Percentiles rank a stretch among this genome's conserved stretches.
Conservation (phyloP, 2,888 invertebrate species). For the Melieria omissa region DNA sequence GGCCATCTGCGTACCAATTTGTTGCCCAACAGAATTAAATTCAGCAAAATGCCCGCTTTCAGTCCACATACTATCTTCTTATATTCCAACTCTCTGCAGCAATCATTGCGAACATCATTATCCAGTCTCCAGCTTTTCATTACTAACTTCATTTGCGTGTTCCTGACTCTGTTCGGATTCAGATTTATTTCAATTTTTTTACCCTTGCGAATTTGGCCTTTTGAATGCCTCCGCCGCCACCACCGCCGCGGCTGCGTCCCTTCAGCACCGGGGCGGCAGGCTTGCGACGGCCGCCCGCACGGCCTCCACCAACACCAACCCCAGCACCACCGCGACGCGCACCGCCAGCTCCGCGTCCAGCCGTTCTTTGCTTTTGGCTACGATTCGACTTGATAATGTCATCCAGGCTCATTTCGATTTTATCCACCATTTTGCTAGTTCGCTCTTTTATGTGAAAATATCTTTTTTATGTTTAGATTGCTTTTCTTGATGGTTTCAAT, state of each 20-base stretch:
- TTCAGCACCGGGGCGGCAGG: conserved; percentile 72
- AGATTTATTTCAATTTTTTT: conserved; percentile 47
- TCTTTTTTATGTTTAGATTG: not conserved
- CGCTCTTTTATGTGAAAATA: conserved; percentile 27
- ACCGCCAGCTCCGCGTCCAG: conserved; percentile 67
- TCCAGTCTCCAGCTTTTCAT: too few relatives aligned
- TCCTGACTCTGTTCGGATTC: conserved; percentile 13
- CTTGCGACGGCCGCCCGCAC: conserved; percentile 73
- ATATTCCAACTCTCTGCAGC: too few relatives aligned
- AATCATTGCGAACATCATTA: too few relatives aligned
- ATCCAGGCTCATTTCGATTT: conserved; percentile 97
- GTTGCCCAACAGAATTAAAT: conserved; percentile 24
- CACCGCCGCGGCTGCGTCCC: conserved; percentile 76
- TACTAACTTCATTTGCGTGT: too few relatives aligned
- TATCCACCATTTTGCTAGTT: conserved; percentile 82
- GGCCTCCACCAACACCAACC: conserved; percentile 67
- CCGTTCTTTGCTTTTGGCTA: conserved; percentile 67
- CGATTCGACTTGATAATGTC: conserved; percentile 93
- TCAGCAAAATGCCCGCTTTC: conserved; percentile 20
- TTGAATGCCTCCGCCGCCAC: conserved; percentile 68
- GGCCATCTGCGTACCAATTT: conserved; percentile 19
- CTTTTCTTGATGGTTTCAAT: conserved; percentile 1
- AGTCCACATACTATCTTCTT: conserved; percentile 12
- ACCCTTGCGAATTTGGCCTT: conserved; percentile 66
- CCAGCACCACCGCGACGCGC: conserved; percentile 66